phyloP scores from a whole-genome alignment of 2,888 invertebrate species.

The Drepana falcataria region DNA sequence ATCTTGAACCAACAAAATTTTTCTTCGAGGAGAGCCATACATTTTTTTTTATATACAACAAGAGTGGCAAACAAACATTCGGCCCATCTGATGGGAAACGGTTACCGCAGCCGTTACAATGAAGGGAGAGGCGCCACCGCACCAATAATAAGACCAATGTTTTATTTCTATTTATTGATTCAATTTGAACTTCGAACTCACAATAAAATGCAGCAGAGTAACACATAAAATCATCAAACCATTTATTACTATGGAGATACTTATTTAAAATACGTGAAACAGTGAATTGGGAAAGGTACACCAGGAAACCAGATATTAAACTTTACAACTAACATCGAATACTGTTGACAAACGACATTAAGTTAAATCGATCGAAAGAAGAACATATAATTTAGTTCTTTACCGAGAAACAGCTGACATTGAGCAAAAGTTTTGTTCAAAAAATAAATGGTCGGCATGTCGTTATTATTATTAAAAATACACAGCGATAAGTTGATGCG shows the following conservation, averaged over 20 bases:
- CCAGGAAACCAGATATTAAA: constrained; percentile 43
- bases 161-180: constrained; percentile 78
- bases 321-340: constrained; percentile 58
- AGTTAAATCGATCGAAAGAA: constrained; percentile 44
- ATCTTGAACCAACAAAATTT: too few relatives aligned
- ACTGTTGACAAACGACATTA: constrained; percentile 44
- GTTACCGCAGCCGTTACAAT: too few relatives aligned
- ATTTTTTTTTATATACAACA: too few relatives aligned
- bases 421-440: constrained; percentile 74
- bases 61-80: too few relatives aligned
- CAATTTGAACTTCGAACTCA: constrained; percentile 79
- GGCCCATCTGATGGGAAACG: too few relatives aligned
- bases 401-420: constrained; percentile 60
- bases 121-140: constrained; percentile 6
- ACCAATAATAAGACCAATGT: constrained; percentile 66
- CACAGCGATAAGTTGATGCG: constrained; percentile 67
- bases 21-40: too few relatives aligned
- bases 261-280: constrained; percentile 66
- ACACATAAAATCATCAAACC: constrained; percentile 71
- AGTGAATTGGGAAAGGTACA: constrained; percentile 55
- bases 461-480: constrained; percentile 62
- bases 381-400: constrained; percentile 25
- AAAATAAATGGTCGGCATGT: constrained; percentile 68
- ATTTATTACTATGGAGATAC: constrained; percentile 57
- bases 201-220: constrained; percentile 77